Evolutionary conservation across 2,113 vertebrate species (phyloP).

Genomic region (Ginglymostoma cirratum): DNA sequence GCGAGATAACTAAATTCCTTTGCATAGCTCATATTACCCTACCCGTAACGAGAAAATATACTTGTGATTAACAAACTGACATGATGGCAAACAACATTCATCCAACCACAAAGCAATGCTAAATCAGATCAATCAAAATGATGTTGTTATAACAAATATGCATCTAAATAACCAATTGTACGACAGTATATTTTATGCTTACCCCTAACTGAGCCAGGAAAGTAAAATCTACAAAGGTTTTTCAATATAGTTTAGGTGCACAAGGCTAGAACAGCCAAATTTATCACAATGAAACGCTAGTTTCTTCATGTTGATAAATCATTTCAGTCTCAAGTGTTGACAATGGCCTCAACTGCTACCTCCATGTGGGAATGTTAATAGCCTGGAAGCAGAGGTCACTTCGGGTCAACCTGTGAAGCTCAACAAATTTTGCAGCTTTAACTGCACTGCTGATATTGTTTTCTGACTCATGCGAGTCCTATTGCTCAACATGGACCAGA

Average conservation of each 20-base stretch:
- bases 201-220: neutral
- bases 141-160: neutral
- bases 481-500: neutral
- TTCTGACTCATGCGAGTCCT: neutral
- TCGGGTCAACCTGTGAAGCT: neutral
- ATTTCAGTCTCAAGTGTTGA: neutral
- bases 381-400: conserved; percentile 13
- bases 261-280: neutral
- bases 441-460: conserved; percentile 26
- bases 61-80: neutral
- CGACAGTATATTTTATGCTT: neutral
- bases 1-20: neutral
- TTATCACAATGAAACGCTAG: neutral
- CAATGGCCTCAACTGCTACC: conserved; percentile 1
- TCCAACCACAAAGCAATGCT: neutral
- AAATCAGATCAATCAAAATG: neutral
- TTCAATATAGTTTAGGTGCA: neutral
- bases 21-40: neutral
- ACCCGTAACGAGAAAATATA: neutral
- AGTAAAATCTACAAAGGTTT: neutral
- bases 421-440: neutral
- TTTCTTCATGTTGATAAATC: neutral
- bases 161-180: neutral
- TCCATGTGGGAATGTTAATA: conserved; percentile 22
- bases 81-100: neutral